Evolutionary conservation across 2,888 invertebrate species (phyloP), one percentile per base, ranked within the genome.

Genomic region (Mythimna ferrago): DNA sequence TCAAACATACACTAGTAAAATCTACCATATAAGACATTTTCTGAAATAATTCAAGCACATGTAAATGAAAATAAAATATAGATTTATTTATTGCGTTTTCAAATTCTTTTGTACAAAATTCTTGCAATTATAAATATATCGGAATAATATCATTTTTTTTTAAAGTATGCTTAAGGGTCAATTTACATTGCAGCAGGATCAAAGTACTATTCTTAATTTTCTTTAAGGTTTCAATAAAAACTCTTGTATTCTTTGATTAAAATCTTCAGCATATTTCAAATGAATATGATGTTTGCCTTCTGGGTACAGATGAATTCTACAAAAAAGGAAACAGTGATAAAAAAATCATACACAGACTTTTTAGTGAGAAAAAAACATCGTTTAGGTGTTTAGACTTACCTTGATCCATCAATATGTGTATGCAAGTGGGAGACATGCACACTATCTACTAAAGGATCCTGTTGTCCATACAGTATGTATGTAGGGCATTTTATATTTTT

Each of bases 211-310:
- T 57, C 5, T 41, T 44, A 63, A 7, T 6, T 48, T 21, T 54
- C 38, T 16, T 80, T 69, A 88, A 7, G 86, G 74, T 65, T 86
- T 84, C 97, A 88, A 73, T 77, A 98, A 91, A 91, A 99, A 99
- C 32, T 98, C 96, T 83, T 98, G 97, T 0, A 98, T 97, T 57
- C 97, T 91, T 80, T 96, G 95, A 90, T 99, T 98, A 89, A 99
- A 99, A 89, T 98, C 98, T 41, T 98, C 97, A 0, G 98, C 97
- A 90, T 98, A 98, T 82, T 97, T 96, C 66, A 99, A 91, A 91
- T 99, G 99, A 41, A 99, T 96, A 89, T 99, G 98, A 92, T 99
- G 99, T 86, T 98, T 98, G 10, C 99, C 99, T 11, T 98, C 97
- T 1, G 98, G 97, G 87, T 98, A 98, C 44, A 97, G 94, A 85